These are phyloP conservation scores for Papilio xuthus DNA, from an alignment of 1,140 invertebrate genomes.

Conservation along the genomic window DNA sequence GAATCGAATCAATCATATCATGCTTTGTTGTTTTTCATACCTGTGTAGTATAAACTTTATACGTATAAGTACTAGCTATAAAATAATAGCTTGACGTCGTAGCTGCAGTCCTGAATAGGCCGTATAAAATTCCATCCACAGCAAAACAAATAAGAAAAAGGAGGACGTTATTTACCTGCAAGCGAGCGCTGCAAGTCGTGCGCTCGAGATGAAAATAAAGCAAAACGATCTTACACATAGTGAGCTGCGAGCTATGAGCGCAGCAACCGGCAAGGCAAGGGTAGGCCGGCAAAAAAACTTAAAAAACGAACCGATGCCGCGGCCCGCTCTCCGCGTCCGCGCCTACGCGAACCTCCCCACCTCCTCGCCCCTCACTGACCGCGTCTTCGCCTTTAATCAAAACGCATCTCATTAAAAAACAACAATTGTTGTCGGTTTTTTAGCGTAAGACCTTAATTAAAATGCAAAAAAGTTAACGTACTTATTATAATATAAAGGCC, in stretches of 20 bases:
- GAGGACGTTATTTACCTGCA: conserved; percentile 73
- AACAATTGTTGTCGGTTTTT: conserved; percentile 33
- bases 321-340: conserved; percentile 32
- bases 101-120: conserved; percentile 40
- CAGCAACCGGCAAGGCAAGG: conserved; percentile 54
- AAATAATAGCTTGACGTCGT: conserved; percentile 28
- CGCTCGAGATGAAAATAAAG: conserved; percentile 63
- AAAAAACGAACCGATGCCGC: conserved; percentile 57
- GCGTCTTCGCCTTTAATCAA: conserved; percentile 30
- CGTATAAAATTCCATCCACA: conserved; percentile 57
- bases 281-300: conserved; percentile 73
- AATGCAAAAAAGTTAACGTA: conserved; percentile 30
- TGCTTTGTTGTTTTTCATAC: neutral
- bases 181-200: conserved; percentile 59
- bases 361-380: conserved; percentile 49
- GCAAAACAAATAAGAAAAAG: conserved; percentile 71
- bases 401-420: conserved; percentile 27
- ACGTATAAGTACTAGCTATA: neutral
- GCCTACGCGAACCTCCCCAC: conserved; percentile 52
- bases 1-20: neutral
- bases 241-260: conserved; percentile 40
- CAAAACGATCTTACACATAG: conserved; percentile 65
- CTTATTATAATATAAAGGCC: conserved; percentile 9
- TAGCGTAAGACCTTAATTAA: conserved; percentile 35
- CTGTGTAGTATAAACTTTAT: neutral